Evolutionary conservation across 2,113 vertebrate species (phyloP).

Genomic region (Rhinolophus sinicus): DNA sequence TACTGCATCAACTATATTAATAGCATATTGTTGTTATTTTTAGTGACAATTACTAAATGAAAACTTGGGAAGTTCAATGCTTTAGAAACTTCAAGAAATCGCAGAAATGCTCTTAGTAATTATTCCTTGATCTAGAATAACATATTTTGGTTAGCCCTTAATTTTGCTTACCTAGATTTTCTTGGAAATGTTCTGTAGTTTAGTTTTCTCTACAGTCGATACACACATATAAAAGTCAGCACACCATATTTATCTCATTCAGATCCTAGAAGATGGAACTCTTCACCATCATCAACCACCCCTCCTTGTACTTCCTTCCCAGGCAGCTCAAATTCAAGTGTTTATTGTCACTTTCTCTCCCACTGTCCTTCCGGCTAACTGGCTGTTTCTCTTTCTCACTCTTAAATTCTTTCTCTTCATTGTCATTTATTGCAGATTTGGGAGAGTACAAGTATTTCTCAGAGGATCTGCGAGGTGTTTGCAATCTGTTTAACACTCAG

Average conservation of each 20-base stretch:
- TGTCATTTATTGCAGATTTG: not conserved
- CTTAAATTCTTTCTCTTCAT: not conserved
- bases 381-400: not conserved
- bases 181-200: not conserved
- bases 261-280: not conserved
- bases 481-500: not conserved
- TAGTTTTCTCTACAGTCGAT: not conserved
- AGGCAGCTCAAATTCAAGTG: not conserved
- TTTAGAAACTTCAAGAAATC: not conserved
- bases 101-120: not conserved
- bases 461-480: not conserved
- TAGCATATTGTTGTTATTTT: not conserved
- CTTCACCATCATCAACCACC: not conserved
- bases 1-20: not conserved
- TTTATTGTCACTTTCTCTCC: not conserved
- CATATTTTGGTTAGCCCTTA: not conserved
- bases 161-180: not conserved
- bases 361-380: not conserved
- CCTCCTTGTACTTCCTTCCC: not conserved
- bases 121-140: slow-evolving; percentile 4
- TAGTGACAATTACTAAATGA: not conserved
- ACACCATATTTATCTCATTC: slow-evolving; percentile 22
- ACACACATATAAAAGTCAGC: not conserved
- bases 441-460: not conserved
- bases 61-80: not conserved